Evolutionary conservation across 2,888 invertebrate genomes (phyloP), one percentile per base, ranked within the genome.

Genomic region (Furcula furcula): DNA sequence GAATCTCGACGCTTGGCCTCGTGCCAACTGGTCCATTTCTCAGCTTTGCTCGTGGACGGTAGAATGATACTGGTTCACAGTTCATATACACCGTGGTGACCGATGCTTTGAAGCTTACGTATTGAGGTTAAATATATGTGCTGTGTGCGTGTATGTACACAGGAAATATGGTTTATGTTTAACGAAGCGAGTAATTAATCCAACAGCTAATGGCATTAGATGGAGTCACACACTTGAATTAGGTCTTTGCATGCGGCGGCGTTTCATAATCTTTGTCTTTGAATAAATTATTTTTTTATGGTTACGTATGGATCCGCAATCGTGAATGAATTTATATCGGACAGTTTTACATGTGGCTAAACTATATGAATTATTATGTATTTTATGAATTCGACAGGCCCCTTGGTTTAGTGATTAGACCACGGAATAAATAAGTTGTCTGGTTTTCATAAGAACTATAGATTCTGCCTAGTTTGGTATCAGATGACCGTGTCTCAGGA

Each of bases 1-100:
- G 58, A 69, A 65, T 55, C 41, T 49, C 65, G 58, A 57, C 48
- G 41, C 35, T 74, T 86, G 87, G 87, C 79, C 29, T 7, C 5
- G 2, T 46, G 81, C 87, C 87, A 87, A 76, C 55, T 79, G 75
- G 71, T 83, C 73, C 79, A 78, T 83, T 82, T 85, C 79, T 76
- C 63, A 71, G 72, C 56, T 69, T 65, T 59, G 49, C 55, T 59
- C 37, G 70, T 66, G 65, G 62, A 71, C 66, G 69, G 60, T 55
- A 68, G 68, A 77, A 75, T 77, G 79, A 81, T 84, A 74, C 74
- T 74, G 63, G 81, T 83, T 81, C 81, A 80, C 78, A 79, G 80
- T 78, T 83, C 83, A 74, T 79, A 72, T 79, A 71, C 68, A 66
- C 68, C 66, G 66, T 61, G 61, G 74, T 76, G 78, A 75, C 76